phyloP scores from a whole-genome alignment of 2,888 invertebrate genomes.

The Zelleria hepariella region DNA sequence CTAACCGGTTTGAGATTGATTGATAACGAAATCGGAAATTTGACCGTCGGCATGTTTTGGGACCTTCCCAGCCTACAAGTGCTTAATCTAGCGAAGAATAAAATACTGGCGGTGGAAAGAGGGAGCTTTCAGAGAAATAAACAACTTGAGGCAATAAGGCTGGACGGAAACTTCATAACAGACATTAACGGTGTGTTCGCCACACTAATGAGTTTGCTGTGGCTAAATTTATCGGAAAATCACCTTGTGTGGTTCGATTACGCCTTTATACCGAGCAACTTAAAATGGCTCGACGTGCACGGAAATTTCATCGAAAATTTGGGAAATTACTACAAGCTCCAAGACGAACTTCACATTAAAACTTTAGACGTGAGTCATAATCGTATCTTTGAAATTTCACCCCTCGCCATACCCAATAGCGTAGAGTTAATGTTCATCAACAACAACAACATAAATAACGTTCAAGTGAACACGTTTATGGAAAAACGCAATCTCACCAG shows the following conservation, averaged over 20 bases:
- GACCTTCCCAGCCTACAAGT: constrained; percentile 87
- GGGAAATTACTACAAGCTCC: constrained; percentile 89
- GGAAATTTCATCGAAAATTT: constrained; percentile 90
- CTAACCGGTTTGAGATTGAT: constrained; percentile 89
- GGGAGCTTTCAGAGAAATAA: constrained; percentile 87
- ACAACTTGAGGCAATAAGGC: constrained; percentile 86
- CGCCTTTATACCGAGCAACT: constrained; percentile 88
- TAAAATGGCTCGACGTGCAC: constrained; percentile 92
- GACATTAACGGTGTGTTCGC: constrained; percentile 93
- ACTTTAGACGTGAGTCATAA: constrained; percentile 93
- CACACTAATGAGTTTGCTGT: constrained; percentile 82
- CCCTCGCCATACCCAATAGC: constrained; percentile 88
- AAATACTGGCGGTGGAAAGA: constrained; percentile 85
- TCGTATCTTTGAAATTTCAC: constrained; percentile 83
- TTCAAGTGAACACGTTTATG: constrained; percentile 88
- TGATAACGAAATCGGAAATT: constrained; percentile 89
- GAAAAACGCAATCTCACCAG: constrained; percentile 87
- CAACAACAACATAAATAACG: constrained; percentile 87
- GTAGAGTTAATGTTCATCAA: constrained; percentile 90
- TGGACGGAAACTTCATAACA: constrained; percentile 89
- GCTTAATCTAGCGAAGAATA: constrained; percentile 90
- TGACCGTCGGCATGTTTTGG: constrained; percentile 88
- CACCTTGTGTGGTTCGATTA: constrained; percentile 94
- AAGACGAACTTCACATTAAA: constrained; percentile 83
- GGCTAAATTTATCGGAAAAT: constrained; percentile 92